Base-by-base conservation (phyloP, 2,888 invertebrate species). In the Lomographa bimaculata region DNA sequence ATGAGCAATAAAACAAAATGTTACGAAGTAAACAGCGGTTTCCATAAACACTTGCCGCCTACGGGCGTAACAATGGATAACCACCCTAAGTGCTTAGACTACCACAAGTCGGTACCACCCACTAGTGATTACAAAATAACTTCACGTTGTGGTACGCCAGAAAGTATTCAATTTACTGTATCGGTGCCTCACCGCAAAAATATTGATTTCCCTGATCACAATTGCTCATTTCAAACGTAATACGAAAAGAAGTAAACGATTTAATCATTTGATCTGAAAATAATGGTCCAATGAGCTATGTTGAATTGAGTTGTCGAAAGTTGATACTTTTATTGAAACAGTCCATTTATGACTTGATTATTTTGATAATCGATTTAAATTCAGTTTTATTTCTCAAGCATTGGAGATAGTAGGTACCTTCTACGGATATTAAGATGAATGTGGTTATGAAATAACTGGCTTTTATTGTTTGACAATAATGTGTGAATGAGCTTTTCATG, bases 1-100 rank as follows among this genome's bases (percentile, higher is more conserved):
- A 63, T 61, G 52, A 52, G 64, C 54, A 52, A 69, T 78, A 72
- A 76, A 71, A 64, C 46, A 57, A 65, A 65, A 57, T 57, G 60
- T 58, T 70, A 42, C 39, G 57, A 53, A 62, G 60, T 64, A 60
- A 59, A 51, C 47, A 44, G 49, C 35, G 46, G 52, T 51, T 48
- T 41, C 17, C 34, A 9, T 26, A 34, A 34, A 26, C 21, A 26
- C 23, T 23, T 21, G 26, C 18, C 20, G 33, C 36, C 25, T 28
- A 7, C 32, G 27, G 46, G 33, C 44, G 26, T 35, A 40, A 44
- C 40, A 42, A 45, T 43, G 11, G 20, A 23, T 48, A 37, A 46
- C 40, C 19, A 46, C 43, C 35, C 30, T 36, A 36, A 32, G 16
- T 24, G 24, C 33, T 33, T 17, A 27, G 18, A 40, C 42, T 21